Evolutionary conservation across 2,113 vertebrate genomes (phyloP).

Genomic region (Cochlearius cochlearius): DNA sequence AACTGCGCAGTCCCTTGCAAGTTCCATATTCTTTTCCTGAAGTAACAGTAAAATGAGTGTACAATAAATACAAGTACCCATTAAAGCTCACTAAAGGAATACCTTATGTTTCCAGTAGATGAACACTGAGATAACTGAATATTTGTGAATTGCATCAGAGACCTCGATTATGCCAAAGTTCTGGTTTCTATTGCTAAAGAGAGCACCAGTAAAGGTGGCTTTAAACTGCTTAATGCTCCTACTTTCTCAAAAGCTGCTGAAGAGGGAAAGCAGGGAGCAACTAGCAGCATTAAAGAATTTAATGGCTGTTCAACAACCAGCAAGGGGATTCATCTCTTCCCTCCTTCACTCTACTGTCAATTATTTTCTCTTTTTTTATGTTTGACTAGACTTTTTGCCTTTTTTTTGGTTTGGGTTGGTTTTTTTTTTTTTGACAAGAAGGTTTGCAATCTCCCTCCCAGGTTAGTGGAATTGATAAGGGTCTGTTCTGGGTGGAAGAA

Average conservation of each 20-base stretch:
- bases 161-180: not conserved
- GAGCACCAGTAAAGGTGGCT: not conserved
- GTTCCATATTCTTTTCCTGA: conserved; percentile 18
- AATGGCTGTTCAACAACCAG: not conserved
- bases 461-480: not conserved
- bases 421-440: not conserved
- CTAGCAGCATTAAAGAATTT: not conserved
- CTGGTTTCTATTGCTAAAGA: not conserved
- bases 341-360: not conserved
- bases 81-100: conserved; percentile 18
- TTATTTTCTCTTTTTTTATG: not conserved
- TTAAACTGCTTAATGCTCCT: not conserved
- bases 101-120: conserved; percentile 6
- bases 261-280: not conserved
- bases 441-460: not conserved
- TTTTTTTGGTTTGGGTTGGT: no score
- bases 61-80: not conserved
- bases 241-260: not conserved
- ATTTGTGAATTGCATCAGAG: not conserved
- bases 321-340: not conserved
- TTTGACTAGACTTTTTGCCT: not conserved
- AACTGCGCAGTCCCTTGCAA: conserved; percentile 1
- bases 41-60: conserved; percentile 16
- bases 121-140: not conserved
- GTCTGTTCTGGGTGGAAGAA: not conserved